These are phyloP conservation scores for Scrobipalpa costella DNA, from an alignment of 2,888 invertebrate species.

Conservation along the genomic window DNA sequence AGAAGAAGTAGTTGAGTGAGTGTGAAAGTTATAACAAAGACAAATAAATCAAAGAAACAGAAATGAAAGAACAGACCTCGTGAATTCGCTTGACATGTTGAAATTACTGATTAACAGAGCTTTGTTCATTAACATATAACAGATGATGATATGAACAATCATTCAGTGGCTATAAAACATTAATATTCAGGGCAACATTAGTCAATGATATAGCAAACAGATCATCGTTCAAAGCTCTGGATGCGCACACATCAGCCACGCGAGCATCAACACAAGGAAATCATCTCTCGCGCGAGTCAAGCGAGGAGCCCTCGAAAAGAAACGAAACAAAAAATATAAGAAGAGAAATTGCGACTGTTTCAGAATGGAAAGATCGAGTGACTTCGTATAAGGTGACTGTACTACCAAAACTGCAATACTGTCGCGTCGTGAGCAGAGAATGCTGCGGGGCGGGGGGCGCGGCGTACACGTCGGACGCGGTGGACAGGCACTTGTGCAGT, in stretches of 20 bases:
- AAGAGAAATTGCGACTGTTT: slow-evolving; percentile 77
- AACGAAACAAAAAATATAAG: slow-evolving; percentile 45
- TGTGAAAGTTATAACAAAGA: slow-evolving; percentile 48
- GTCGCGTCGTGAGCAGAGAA: slow-evolving; percentile 91
- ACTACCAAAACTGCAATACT: slow-evolving; percentile 98
- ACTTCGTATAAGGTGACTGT: slow-evolving; percentile 84
- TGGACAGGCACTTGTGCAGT: slow-evolving; percentile 95
- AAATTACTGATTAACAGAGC: slow-evolving; percentile 18
- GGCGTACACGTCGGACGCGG: slow-evolving; percentile 90
- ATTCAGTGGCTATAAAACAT: slow-evolving; percentile 11
- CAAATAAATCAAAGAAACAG: slow-evolving; percentile 40
- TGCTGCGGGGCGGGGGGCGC: slow-evolving; percentile 82
- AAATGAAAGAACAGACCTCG: slow-evolving; percentile 36
- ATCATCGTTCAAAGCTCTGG: slow-evolving; percentile 2
- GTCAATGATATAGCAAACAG: slow-evolving; percentile 1
- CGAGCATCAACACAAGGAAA: neutral
- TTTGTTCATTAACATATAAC: slow-evolving; percentile 26
- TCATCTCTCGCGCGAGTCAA: slow-evolving; percentile 4
- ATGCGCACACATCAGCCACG: slow-evolving; percentile 1
- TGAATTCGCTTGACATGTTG: slow-evolving; percentile 37
- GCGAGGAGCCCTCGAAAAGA: slow-evolving; percentile 33
- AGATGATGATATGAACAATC: slow-evolving; percentile 27
- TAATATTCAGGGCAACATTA: neutral
- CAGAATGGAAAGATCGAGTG: slow-evolving; percentile 64
- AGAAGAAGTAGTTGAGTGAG: slow-evolving; percentile 48